Base-by-base conservation (phyloP, 1,140 invertebrate species). In the Drosophila rhopaloa region DNA sequence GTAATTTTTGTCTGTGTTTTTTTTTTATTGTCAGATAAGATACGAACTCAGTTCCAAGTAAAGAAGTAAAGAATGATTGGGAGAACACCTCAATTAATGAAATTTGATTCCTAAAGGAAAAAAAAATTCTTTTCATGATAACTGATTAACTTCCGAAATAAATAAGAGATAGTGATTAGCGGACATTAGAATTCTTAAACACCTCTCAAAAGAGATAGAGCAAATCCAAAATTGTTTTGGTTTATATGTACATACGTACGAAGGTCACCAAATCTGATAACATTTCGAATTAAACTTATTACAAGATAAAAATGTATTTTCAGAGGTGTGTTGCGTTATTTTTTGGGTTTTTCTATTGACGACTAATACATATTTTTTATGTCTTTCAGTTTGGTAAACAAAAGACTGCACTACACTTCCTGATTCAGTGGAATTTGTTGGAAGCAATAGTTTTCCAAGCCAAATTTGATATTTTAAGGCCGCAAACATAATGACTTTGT, bases 11-110 rank as follows among this genome's bases (percentile, higher is more conserved):
- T 10, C 38, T 35, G 8, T 14, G 44, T 51, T 38, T 19, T 16
- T 27, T 68, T 32, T 58, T 11, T 9, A 11, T 35, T 29, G 2
- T 5, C 13, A 41, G 71, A 74, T 73, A 74, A 74, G 71, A 74
- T 61, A 73, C 38, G 32, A 41, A 16, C 6, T 24, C 6, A 27
- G 10, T 29, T 60, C n/a, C 19, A 29, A 24, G 54, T 8, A 32
- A 51, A 14, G 9, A 62, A 62, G 11, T 68, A 10, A 19, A 5
- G 0, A 24, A 24, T 24, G n/a, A 67, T n/a, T 48, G 16, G 0
- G 3, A 5, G 14, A 38, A 44, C 19, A 37, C 4, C n/a, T 9
- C 35, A 5, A 11, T 32, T 5, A 5, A 35, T 10, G 5, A 44
- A 16, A 16, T 16, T 16, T 16, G 16, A 16, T 38, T 38, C 1